Evolutionary conservation across 2,888 invertebrate species (phyloP).

Genomic region (Entomobrya proxima): DNA sequence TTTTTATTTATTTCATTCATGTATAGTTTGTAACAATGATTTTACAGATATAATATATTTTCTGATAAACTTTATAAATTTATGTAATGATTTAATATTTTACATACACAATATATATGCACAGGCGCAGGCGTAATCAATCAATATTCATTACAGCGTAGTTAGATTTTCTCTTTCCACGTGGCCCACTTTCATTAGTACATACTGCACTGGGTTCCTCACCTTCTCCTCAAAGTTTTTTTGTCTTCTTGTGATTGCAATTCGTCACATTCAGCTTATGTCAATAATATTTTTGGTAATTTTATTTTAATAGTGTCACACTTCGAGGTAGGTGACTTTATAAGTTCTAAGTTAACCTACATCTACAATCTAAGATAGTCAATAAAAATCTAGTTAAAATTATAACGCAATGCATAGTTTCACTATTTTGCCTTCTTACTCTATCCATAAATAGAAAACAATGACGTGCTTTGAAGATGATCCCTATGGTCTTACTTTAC

Average conservation of each 20-base stretch:
- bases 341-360: too few species aligned
- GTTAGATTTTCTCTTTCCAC: background rate
- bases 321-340: too few species aligned
- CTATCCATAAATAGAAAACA: background rate
- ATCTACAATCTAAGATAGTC: too few species aligned
- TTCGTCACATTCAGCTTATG: background rate
- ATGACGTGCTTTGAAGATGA: background rate
- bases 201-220: background rate
- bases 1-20: background rate
- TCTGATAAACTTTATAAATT: constrained; percentile 29
- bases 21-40: constrained; percentile 19
- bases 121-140: background rate
- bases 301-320: too few species aligned
- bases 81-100: background rate
- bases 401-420: background rate
- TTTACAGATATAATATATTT: constrained; percentile 30
- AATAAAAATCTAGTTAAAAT: constrained; percentile 12
- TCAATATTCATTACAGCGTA: background rate
- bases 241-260: background rate
- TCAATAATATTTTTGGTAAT: background rate
- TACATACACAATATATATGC: constrained; percentile 1
- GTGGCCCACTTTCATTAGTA: too few species aligned
- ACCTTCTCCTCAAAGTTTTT: background rate
- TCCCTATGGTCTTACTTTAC: constrained; percentile 22
- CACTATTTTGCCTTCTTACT: background rate